Percentiles rank a stretch among this genome's conserved stretches.
Conservation (phyloP, 2,888 invertebrate species). For the Chalcosyrphus nemorum region DNA sequence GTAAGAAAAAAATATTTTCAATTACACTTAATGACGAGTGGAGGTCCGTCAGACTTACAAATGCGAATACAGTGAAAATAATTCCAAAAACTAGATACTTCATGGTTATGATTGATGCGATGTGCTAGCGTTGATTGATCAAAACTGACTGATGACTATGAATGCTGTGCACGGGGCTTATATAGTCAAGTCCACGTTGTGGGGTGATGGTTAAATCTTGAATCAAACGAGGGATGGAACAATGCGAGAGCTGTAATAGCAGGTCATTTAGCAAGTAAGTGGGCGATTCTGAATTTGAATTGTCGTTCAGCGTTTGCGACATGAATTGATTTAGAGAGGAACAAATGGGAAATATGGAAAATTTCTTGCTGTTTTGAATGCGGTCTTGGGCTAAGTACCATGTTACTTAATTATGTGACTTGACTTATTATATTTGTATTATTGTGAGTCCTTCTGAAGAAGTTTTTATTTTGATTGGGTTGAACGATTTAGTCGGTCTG, state of each 20-base stretch:
- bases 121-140: slow-evolving; percentile 61
- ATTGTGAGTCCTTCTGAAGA: slow-evolving; percentile 1
- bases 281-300: slow-evolving; percentile 46
- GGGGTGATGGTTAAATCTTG: slow-evolving; percentile 9
- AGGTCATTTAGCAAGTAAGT: slow-evolving; percentile 51
- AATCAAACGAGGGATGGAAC: slow-evolving; percentile 19
- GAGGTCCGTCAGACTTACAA: slow-evolving; percentile 76
- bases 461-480: slow-evolving; percentile 14
- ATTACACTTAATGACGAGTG: background rate
- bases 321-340: slow-evolving; percentile 46
- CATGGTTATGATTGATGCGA: slow-evolving; percentile 75
- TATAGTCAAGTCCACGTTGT: slow-evolving; percentile 67
- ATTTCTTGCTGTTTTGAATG: slow-evolving; percentile 27
- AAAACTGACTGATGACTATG: slow-evolving; percentile 72
- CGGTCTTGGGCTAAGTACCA: slow-evolving; percentile 1
- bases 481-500: background rate
- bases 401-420: slow-evolving; percentile 46
- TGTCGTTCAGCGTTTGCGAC: slow-evolving; percentile 18
- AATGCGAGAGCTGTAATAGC: slow-evolving; percentile 27
- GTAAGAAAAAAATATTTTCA: background rate
- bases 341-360: slow-evolving; percentile 28
- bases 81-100: slow-evolving; percentile 78
- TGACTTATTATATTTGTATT: slow-evolving; percentile 20
- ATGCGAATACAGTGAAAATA: slow-evolving; percentile 78
- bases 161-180: slow-evolving; percentile 48